Conservation (phyloP, 2,888 invertebrate species). For the Drosophila helvetica region DNA sequence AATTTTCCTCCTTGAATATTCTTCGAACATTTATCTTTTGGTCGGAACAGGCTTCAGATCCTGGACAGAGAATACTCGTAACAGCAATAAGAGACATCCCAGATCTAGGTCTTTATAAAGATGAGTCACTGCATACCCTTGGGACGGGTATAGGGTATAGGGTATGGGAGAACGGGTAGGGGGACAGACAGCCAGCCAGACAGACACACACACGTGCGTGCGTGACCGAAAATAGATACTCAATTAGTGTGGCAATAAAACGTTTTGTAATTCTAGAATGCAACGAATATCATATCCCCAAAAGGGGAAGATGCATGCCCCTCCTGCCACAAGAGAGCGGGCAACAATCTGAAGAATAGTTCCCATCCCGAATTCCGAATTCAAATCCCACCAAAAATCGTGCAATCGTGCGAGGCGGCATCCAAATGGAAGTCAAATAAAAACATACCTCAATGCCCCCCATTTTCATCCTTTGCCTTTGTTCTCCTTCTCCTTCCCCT, state of each 20-base stretch:
- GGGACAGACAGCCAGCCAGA: background rate
- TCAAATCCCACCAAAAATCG: constrained; percentile 46
- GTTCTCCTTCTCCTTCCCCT: background rate
- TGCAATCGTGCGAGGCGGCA: constrained; percentile 56
- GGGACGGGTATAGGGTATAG: background rate
- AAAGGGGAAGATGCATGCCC: background rate
- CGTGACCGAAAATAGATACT: constrained; percentile 73
- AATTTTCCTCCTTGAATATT: too few species aligned
- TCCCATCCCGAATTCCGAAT: background rate
- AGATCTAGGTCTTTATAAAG: too few species aligned
- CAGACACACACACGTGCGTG: constrained; percentile 61
- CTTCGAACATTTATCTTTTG: too few species aligned
- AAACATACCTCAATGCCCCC: constrained; percentile 1
- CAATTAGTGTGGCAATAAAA: constrained; percentile 74
- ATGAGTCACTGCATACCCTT: too few species aligned
- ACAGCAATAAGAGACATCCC: too few species aligned
- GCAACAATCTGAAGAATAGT: too few species aligned
- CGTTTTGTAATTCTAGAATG: constrained; percentile 63
- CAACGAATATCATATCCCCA: constrained; percentile 29
- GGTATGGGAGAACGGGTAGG: constrained; percentile 9
- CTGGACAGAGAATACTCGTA: too few species aligned
- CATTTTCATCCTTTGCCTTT: background rate
- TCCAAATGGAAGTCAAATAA: constrained; percentile 50
- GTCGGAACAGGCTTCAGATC: too few species aligned
- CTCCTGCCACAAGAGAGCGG: background rate